Conservation (phyloP, 2,797 vertebrate genomes). For the Helostoma temminkii region DNA sequence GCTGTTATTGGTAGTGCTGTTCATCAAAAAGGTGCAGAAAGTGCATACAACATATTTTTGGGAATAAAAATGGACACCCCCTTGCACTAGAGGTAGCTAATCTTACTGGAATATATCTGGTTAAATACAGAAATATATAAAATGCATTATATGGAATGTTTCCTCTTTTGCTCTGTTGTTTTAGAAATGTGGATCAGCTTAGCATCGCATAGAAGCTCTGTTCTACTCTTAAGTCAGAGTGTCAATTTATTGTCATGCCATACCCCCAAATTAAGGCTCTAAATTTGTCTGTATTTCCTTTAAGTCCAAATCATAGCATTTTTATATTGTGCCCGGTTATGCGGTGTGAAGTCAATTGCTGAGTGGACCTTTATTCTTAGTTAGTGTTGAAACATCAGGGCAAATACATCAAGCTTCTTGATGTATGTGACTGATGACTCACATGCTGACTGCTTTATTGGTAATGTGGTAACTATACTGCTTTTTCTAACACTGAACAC, state of each 20-base stretch:
- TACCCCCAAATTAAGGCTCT: neutral
- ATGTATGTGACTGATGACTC: conserved; percentile 55
- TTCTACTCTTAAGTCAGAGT: neutral
- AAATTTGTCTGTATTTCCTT: conserved; percentile 13
- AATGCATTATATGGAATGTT: neutral
- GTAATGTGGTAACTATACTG: conserved; percentile 25
- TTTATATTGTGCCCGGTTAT: conserved; percentile 21
- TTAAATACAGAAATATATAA: no score
- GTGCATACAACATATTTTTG: no score
- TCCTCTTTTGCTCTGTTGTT: neutral
- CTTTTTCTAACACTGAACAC: conserved; percentile 24
- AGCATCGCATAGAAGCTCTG: neutral
- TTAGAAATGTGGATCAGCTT: neutral
- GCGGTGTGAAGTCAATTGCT: conserved; percentile 22
- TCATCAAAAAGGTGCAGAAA: neutral
- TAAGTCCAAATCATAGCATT: conserved; percentile 5
- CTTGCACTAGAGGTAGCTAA: no score
- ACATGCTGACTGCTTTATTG: conserved; percentile 46
- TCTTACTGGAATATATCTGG: neutral
- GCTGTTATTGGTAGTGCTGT: neutral
- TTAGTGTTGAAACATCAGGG: conserved; percentile 52
- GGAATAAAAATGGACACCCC: no score
- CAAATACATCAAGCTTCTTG: conserved; percentile 44
- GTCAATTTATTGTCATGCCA: conserved; percentile 2
- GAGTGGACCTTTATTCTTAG: conserved; percentile 44